Percentiles rank a stretch among this genome's conserved stretches.
phyloP scores from a whole-genome alignment of 2,888 invertebrate species.

The Caenorhabditis wallacei region DNA sequence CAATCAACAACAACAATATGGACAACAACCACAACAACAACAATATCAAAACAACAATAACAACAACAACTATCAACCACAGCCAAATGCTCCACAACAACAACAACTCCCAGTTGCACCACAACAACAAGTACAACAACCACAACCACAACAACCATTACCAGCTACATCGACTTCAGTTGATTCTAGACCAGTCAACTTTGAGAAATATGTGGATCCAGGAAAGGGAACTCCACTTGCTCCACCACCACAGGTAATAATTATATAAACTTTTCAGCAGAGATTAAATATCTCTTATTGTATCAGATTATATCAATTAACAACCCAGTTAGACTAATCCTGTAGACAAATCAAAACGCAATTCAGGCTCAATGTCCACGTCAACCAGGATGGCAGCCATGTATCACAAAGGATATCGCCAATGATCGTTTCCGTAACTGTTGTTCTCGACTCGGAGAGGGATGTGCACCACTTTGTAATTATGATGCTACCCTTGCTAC shows the following conservation, averaged over 20 bases:
- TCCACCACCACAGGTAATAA: constrained; percentile 48
- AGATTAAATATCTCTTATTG: neutral
- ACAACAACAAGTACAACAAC: constrained; percentile 60
- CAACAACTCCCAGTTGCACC: constrained; percentile 50
- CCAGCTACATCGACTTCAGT: constrained; percentile 54
- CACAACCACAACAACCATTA: constrained; percentile 56
- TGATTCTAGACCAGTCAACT: constrained; percentile 68
- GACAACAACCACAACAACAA: constrained; percentile 33
- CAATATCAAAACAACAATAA: constrained; percentile 51
- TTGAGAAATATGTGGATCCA: constrained; percentile 68
- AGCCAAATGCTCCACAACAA: constrained; percentile 35
- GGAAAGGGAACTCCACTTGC: constrained; percentile 64
- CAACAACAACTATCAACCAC: constrained; percentile 52
- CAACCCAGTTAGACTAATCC: neutral
- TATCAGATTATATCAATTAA: neutral
- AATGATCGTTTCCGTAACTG: constrained; percentile 82
- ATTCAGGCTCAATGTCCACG: constrained; percentile 75
- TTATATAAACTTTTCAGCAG: neutral
- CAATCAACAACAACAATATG: constrained; percentile 46
- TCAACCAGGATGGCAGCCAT: constrained; percentile 82
- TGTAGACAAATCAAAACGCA: neutral
- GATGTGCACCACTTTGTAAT: constrained; percentile 80
- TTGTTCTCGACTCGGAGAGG: constrained; percentile 80
- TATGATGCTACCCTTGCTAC: constrained; percentile 81
- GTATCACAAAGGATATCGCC: constrained; percentile 80